Evolutionary conservation across 2,797 vertebrate species (phyloP).

Genomic region (Eleutherodactylus coqui): DNA sequence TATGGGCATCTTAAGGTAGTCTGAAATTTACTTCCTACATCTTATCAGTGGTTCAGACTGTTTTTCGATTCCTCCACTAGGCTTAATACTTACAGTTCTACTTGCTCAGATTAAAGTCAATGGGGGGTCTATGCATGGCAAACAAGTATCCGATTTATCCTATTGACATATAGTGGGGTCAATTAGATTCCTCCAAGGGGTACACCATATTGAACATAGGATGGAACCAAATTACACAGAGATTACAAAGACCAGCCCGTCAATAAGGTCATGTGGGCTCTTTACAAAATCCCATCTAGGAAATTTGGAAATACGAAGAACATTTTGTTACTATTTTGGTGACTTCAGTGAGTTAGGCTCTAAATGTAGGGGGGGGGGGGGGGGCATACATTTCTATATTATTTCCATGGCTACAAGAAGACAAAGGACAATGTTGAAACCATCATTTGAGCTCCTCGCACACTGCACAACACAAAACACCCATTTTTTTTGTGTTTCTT

Average conservation of each 20-base stretch:
- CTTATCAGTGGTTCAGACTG: not conserved
- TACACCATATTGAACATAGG: not conserved
- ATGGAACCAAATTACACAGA: not conserved
- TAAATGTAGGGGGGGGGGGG: not conserved
- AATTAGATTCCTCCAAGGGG: too few relatives aligned
- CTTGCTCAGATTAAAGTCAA: too few relatives aligned
- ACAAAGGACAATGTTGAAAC: not conserved
- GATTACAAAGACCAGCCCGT: not conserved
- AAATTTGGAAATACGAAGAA: not conserved
- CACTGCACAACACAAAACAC: not conserved
- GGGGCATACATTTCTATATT: not conserved
- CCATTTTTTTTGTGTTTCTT: constrained; percentile 10
- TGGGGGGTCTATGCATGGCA: too few relatives aligned
- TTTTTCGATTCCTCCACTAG: not conserved
- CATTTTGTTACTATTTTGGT: not conserved
- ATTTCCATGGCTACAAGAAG: not conserved
- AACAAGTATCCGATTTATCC: too few relatives aligned
- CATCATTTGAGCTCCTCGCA: not conserved
- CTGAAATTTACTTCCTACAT: not conserved
- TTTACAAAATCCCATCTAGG: too few relatives aligned
- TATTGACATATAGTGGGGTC: too few relatives aligned
- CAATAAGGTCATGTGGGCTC: too few relatives aligned
- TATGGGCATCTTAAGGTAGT: not conserved
- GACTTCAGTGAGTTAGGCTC: not conserved
- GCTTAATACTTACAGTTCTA: too few relatives aligned